Percentiles rank a stretch among this genome's conserved stretches.
Evolutionary conservation across 2,888 invertebrate genomes (phyloP).

Genomic region (Polyommatus icarus): DNA sequence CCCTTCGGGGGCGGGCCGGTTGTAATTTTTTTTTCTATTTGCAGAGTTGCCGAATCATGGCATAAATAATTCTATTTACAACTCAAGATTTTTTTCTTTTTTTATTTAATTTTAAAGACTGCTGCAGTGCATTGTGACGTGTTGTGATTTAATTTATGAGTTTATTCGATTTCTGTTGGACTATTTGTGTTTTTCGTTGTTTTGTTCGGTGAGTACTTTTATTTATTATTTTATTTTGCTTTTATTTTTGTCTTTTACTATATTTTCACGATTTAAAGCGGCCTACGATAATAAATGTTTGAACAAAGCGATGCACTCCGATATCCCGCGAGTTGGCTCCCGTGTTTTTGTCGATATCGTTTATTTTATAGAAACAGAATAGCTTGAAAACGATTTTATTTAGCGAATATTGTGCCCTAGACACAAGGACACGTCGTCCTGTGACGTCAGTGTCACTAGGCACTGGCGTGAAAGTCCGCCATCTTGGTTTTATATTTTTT

Average conservation of each 20-base stretch:
- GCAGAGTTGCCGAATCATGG: slow-evolving; percentile 62
- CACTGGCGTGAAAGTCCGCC: slow-evolving; percentile 77
- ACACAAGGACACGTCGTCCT: slow-evolving; percentile 72
- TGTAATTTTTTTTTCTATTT: slow-evolving; percentile 53
- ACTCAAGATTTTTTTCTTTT: slow-evolving; percentile 61
- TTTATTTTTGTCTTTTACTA: slow-evolving; percentile 8
- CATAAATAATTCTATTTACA: slow-evolving; percentile 54
- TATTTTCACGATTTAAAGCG: background rate
- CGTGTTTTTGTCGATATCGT: slow-evolving; percentile 3
- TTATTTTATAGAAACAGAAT: slow-evolving; percentile 38
- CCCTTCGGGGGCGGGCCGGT: slow-evolving; percentile 55
- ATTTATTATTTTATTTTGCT: slow-evolving; percentile 44
- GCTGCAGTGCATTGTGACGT: slow-evolving; percentile 75
- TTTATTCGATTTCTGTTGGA: slow-evolving; percentile 63
- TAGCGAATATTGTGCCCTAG: slow-evolving; percentile 43
- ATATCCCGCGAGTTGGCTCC: background rate
- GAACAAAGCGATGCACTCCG: background rate
- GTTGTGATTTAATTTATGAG: slow-evolving; percentile 66
- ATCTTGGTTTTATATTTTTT: slow-evolving; percentile 74
- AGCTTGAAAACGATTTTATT: slow-evolving; percentile 42
- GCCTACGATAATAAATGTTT: background rate
- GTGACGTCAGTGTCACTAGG: slow-evolving; percentile 77
- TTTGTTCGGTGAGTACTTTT: slow-evolving; percentile 69
- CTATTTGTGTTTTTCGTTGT: slow-evolving; percentile 62
- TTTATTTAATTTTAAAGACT: slow-evolving; percentile 53